Evolutionary conservation across 2,888 invertebrate genomes (phyloP).

Genomic region (Ferdinandea cuprea): DNA sequence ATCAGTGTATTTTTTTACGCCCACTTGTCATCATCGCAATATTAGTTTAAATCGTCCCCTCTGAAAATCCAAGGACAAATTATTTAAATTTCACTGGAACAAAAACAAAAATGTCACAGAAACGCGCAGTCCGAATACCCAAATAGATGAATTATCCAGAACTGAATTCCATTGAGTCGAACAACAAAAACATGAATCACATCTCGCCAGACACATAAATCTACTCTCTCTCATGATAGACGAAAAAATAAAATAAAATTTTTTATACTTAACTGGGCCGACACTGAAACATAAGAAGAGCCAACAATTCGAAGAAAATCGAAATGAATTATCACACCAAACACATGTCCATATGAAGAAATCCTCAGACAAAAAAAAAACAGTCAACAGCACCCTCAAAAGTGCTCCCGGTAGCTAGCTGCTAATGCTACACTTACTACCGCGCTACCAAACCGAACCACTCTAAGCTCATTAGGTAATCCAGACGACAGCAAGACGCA

Average conservation of each 20-base stretch:
- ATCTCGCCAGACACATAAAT: constrained; percentile 68
- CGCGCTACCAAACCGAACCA: no score
- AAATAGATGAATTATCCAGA: constrained; percentile 34
- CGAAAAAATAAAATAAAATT: constrained; percentile 14
- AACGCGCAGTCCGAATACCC: constrained; percentile 24
- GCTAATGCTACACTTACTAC: neutral
- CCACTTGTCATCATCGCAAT: no score
- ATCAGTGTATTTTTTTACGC: no score
- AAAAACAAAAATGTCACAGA: neutral
- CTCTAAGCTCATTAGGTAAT: constrained; percentile 69
- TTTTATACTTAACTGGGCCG: neutral
- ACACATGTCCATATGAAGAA: constrained; percentile 49
- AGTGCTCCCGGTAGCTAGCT: constrained; percentile 46
- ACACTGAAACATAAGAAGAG: constrained; percentile 46
- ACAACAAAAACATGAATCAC: constrained; percentile 35
- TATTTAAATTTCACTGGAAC: neutral
- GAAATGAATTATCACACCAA: constrained; percentile 64
- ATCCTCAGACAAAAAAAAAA: neutral
- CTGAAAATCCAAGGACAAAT: neutral
- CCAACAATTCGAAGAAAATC: constrained; percentile 64
- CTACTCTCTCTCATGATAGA: constrained; percentile 21
- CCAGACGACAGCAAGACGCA: constrained; percentile 49
- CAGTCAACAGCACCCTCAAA: constrained; percentile 39
- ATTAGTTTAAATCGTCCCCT: no score
- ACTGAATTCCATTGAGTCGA: constrained; percentile 3